These are phyloP conservation scores for Hymenopus coronatus DNA, from an alignment of 2,888 invertebrate genomes.

Conservation along the genomic window DNA sequence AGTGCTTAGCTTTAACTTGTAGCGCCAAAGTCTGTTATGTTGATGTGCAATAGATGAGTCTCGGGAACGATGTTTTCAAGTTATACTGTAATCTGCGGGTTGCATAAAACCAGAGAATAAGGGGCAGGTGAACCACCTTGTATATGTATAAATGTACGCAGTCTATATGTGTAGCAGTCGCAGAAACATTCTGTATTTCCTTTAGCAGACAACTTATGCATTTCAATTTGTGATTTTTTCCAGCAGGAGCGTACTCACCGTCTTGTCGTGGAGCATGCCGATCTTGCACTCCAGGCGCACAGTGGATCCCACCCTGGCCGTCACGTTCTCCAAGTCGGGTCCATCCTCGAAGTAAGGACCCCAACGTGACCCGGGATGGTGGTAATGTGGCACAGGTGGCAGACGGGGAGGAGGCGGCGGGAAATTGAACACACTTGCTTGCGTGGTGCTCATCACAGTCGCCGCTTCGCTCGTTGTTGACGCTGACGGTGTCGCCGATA, in stretches of 20 bases:
- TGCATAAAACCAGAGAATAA: too few species aligned
- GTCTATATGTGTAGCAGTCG: too few species aligned
- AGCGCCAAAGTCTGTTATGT: too few species aligned
- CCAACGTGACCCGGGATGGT: slow-evolving; percentile 30
- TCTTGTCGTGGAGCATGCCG: slow-evolving; percentile 59
- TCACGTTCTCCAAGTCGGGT: slow-evolving; percentile 54
- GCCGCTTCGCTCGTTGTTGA: background rate
- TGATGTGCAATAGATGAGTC: too few species aligned
- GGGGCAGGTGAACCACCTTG: too few species aligned
- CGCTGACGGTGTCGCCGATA: background rate
- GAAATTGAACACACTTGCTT: background rate
- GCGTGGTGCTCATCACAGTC: background rate
- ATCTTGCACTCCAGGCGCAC: slow-evolving; percentile 59
- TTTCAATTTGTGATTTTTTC: too few species aligned
- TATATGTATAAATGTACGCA: too few species aligned
- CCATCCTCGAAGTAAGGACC: slow-evolving; percentile 62
- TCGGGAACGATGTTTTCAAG: too few species aligned
- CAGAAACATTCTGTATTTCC: too few species aligned
- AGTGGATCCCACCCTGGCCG: slow-evolving; percentile 57
- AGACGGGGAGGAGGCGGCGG: background rate
- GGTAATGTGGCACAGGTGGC: slow-evolving; percentile 26
- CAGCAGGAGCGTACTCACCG: slow-evolving; percentile 47
- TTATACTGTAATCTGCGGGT: too few species aligned
- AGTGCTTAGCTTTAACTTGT: too few species aligned
- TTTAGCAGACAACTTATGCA: too few species aligned